Conservation (phyloP, 2,797 vertebrate species). For the Smutsia gigantea region DNA sequence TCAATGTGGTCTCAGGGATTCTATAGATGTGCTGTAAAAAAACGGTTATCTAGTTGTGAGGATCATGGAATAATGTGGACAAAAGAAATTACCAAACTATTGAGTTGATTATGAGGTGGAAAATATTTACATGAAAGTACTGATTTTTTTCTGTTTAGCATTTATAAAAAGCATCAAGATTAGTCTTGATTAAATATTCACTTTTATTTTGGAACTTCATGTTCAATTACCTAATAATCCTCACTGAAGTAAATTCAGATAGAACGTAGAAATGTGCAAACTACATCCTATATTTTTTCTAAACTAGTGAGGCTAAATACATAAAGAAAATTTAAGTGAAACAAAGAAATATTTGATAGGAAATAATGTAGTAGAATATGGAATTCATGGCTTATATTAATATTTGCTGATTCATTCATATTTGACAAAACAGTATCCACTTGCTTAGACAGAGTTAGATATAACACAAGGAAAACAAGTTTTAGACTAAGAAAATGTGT, state of each 20-base stretch:
- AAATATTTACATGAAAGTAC: constrained; percentile 69
- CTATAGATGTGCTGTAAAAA: not conserved
- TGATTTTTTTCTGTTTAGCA: constrained; percentile 69
- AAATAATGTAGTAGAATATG: not conserved
- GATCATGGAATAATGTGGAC: not conserved
- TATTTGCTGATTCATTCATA: not conserved
- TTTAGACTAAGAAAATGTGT: not conserved
- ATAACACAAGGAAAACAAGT: not conserved
- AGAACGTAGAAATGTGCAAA: not conserved
- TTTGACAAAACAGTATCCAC: not conserved
- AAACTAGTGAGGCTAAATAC: not conserved
- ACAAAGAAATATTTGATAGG: not conserved
- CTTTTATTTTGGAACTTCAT: constrained; percentile 52
- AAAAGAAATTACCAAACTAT: constrained; percentile 55
- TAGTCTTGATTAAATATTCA: constrained; percentile 68
- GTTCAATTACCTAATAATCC: not conserved
- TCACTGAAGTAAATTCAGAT: not conserved
- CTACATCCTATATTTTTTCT: not conserved
- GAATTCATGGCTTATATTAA: not conserved
- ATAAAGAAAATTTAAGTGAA: not conserved
- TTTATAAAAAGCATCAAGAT: constrained; percentile 58
- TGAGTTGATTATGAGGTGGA: constrained; percentile 51
- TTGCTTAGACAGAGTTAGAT: not conserved
- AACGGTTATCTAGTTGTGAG: not conserved
- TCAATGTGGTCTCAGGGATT: not conserved